Conservation (phyloP, 2,797 vertebrate genomes). For the Diglossa cyanea region DNA sequence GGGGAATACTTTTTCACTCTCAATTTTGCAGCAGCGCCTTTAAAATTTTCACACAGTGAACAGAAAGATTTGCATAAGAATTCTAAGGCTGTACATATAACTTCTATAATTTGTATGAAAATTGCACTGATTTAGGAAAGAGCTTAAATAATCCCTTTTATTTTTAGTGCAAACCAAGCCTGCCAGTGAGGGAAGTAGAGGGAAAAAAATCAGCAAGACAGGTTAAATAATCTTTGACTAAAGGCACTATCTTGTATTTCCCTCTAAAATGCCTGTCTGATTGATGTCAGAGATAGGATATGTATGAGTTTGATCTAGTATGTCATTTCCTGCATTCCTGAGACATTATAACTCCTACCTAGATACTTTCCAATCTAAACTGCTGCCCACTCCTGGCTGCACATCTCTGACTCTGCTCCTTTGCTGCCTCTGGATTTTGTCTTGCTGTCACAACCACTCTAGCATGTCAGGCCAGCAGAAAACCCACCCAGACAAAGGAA, state of each 20-base stretch:
- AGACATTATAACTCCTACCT: not conserved
- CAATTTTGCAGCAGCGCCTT: rapidly evolving
- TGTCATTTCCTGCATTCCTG: not conserved
- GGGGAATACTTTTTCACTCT: not conserved
- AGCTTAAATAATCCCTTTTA: not conserved
- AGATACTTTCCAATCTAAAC: not conserved
- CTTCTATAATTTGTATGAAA: not conserved
- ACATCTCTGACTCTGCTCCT: not conserved
- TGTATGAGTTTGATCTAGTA: not conserved
- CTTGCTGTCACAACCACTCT: not conserved
- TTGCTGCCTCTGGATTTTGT: not conserved
- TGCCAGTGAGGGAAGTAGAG: not conserved
- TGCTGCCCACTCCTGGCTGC: not conserved
- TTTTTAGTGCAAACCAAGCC: not conserved
- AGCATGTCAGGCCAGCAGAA: not conserved
- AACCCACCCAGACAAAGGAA: not conserved
- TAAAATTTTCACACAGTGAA: not conserved
- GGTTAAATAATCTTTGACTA: not conserved
- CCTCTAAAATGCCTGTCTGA: not conserved
- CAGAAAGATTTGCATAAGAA: not conserved
- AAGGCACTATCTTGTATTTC: not conserved
- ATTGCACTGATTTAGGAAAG: not conserved
- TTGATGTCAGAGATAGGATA: not conserved
- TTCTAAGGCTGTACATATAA: not conserved
- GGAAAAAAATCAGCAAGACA: not conserved